Base-by-base conservation (phyloP, 2,113 vertebrate species). In the Bubo blakistoni region DNA sequence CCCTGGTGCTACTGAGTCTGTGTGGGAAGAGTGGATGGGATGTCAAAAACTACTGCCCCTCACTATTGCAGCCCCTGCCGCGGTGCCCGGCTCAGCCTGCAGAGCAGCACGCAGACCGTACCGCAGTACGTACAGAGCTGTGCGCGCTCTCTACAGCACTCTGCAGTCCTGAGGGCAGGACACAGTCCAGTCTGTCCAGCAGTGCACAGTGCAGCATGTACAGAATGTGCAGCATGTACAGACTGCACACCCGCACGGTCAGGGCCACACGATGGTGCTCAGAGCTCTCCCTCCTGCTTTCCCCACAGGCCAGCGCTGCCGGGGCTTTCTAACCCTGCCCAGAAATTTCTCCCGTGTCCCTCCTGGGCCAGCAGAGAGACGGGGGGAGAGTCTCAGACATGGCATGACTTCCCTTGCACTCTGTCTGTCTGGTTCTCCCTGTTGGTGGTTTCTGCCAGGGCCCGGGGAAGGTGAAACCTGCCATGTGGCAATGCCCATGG, bases 221-320 rank as follows among this genome's bases (percentile, higher is more conserved):
- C 46, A 17, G 46, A 19, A 47, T 10, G 38, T 10, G 9, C 6
- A 11, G 59, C 12, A 2, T 8, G 16, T 10, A 0, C 8, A 1
- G 24, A 17, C 38, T 27, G 0, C 40, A 13, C 14, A 2, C 16
- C 42, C 4, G 10, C 44, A 1, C 16, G 0, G 32, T 6, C 79
- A 0, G 49, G 22, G 62, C 96, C 97, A 92, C 95, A 77, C 88
- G 97, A 21, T 94, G 97, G 97, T 62, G 96, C 96, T 96, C 94
- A 1, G 88, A 86, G 84, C 85, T 57, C 85, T 93, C 7, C 0
- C 29, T 94, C 20, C 55, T 11, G 46, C 69, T 40, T 46, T 77
- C 42, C 59, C 42, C 8, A 0, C 40, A 3, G 26, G 30, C 40
- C 61, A 19, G 47, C 8, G 4, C 91, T 59, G 69, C 29, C 0